phyloP scores from a whole-genome alignment of 2,797 vertebrate genomes.

The Chiloscyllium punctatum region DNA sequence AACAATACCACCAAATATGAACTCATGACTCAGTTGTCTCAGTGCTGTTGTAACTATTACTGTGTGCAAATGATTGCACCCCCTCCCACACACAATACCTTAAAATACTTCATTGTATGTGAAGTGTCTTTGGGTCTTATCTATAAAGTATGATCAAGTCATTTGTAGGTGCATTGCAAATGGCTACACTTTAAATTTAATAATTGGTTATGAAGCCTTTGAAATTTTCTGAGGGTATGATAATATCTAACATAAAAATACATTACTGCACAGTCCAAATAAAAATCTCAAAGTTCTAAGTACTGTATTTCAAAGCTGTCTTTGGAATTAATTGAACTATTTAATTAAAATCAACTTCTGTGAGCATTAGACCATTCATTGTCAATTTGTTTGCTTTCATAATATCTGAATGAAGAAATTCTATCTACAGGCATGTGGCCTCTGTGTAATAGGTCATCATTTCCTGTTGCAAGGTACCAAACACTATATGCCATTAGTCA shows the following conservation, averaged over 20 bases:
- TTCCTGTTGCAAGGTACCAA: background rate
- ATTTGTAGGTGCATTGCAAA: background rate
- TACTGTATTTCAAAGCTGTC: background rate
- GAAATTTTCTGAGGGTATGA: background rate
- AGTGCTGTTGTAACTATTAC: background rate
- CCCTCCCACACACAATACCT: background rate
- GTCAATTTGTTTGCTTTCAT: background rate
- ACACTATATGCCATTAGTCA: background rate
- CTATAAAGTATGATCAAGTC: background rate
- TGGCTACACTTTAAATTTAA: background rate
- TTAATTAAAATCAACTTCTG: background rate
- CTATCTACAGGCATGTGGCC: background rate
- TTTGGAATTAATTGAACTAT: background rate
- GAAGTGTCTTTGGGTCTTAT: background rate
- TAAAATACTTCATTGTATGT: background rate
- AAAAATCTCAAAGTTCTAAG: background rate
- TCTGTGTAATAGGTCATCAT: background rate
- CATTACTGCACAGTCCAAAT: background rate
- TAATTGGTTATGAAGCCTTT: background rate
- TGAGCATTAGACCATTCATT: background rate
- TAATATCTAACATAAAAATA: background rate
- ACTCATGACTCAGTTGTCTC: background rate
- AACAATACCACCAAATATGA: background rate
- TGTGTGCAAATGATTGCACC: background rate
- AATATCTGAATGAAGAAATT: constrained; percentile 1